Base-by-base conservation (phyloP, 92 coral and sea anemone genomes). In the Epizoanthus rinbou region DNA sequence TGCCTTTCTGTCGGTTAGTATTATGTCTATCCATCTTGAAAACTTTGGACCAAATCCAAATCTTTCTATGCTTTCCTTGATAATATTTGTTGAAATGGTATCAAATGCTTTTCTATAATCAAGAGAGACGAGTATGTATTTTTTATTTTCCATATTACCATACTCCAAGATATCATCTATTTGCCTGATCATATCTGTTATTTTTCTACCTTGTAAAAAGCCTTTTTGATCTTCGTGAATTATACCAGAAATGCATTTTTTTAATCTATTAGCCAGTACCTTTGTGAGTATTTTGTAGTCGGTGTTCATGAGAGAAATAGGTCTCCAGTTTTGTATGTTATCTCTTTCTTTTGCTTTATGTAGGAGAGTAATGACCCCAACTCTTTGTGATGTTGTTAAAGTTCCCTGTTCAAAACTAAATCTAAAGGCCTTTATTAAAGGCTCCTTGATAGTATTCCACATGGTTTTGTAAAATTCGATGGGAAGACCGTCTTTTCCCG, bases 101-200 rank as follows among this genome's bases (percentile, higher is more conserved):
- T 63, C 68, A 18, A 63, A 63, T 63, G 68, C 68, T 63, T 63
- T 63, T 63, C 25, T 63, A 18, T 63, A 63, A 63, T 63, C 68
- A 63, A 63, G 68, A 63, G 68, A 63, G 25, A 63, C 68, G 8
- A 63, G 68, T 63, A 63, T 63, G 68, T 63, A 63, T 63, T 63
- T 63, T 63, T 63, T 63, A 63, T 63, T 63, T 63, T 63, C 68
- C 25, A 18, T 18, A 63, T 63, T 63, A 1, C 68, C 68, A 22
- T 63, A 63, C 68, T 63, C 68, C 68, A 63, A 63, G 7, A 63
- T 63, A 63, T 63, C 68, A 63, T 63, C 68, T 63, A 63, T 63
- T 63, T 63, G 68, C 68, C 68, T 63, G 68, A 63, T 63, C 68
- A 63, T 63, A 63, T 63, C 68, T 63, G 68, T 63, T 63, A 63